phyloP scores from a whole-genome alignment of 2,888 invertebrate species.

The Rhingia rostrata region DNA sequence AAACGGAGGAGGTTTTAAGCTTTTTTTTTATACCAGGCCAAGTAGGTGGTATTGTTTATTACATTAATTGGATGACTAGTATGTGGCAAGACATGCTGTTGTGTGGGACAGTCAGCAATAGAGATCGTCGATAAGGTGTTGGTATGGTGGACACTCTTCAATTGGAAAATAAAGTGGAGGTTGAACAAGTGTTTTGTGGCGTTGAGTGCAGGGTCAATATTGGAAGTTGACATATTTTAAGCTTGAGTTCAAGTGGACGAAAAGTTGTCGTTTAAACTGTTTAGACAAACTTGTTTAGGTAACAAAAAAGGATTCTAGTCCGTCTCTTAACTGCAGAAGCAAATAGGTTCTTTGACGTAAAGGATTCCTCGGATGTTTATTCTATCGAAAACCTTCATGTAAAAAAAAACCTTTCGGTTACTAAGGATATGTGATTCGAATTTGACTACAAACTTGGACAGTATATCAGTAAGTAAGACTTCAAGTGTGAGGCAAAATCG shows the following conservation, averaged over 20 bases:
- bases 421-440: too few species aligned
- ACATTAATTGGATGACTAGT: constrained; percentile 53
- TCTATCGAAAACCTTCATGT: too few species aligned
- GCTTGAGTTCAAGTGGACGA: constrained; percentile 16
- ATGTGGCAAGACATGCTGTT: constrained; percentile 6
- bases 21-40: constrained; percentile 4
- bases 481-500: too few species aligned
- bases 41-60: constrained; percentile 27
- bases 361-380: too few species aligned
- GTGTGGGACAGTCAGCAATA: constrained; percentile 11
- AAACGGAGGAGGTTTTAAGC: background rate
- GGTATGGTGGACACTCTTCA: constrained; percentile 14
- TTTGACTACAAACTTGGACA: too few species aligned
- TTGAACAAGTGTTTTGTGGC: constrained; percentile 39
- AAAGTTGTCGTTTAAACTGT: background rate
- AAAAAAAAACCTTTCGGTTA: too few species aligned
- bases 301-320: too few species aligned
- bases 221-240: constrained; percentile 19
- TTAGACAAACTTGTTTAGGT: too few species aligned
- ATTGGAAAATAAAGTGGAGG: background rate
- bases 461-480: too few species aligned
- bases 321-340: too few species aligned
- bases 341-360: too few species aligned
- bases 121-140: constrained; percentile 6
- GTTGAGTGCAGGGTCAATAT: constrained; percentile 1